phyloP scores from a whole-genome alignment of 2,113 vertebrate genomes.

The Potamarius usumacintae region DNA sequence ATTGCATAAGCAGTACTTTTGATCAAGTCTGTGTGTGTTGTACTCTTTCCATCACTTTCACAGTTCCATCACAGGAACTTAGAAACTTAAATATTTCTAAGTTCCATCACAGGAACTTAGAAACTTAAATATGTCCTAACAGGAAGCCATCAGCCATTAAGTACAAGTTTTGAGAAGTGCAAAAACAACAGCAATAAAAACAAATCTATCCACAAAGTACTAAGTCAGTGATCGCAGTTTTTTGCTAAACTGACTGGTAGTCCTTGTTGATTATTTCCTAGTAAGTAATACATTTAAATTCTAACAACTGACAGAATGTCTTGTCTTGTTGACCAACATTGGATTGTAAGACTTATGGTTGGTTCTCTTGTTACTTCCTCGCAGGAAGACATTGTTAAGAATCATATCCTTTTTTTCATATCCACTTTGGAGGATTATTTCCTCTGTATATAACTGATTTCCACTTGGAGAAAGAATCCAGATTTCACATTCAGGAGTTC shows the following conservation, averaged over 20 bases:
- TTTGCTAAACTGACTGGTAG: background rate
- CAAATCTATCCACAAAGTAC: background rate
- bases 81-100: background rate
- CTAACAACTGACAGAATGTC: background rate
- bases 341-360: background rate
- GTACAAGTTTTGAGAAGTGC: background rate
- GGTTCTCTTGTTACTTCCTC: background rate
- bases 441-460: background rate
- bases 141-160: background rate
- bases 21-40: background rate
- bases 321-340: background rate
- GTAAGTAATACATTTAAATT: background rate
- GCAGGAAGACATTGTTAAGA: background rate
- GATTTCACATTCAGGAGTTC: background rate
- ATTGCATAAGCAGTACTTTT: background rate
- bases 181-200: background rate
- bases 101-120: background rate
- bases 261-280: background rate
- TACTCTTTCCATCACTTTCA: background rate
- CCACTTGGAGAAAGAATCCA: background rate
- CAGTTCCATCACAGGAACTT: background rate
- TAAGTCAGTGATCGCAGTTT: background rate
- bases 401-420: background rate
- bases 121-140: background rate
- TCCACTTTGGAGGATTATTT: constrained; percentile 6